These are phyloP conservation scores for Trichogramma dendrolimi DNA, from an alignment of 2,888 invertebrate species.

Conservation along the genomic window DNA sequence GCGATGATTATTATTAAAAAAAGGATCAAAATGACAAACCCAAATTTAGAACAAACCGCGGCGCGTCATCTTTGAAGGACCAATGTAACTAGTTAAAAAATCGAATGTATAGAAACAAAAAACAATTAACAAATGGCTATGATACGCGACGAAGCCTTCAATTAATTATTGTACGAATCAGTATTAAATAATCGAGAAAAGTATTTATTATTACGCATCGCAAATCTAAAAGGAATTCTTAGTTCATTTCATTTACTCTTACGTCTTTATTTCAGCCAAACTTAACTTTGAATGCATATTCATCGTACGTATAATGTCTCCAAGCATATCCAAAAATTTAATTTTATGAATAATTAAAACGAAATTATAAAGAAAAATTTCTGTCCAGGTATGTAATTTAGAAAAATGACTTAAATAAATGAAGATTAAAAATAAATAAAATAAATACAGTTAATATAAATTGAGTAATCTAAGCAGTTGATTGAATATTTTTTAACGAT, in stretches of 20 bases:
- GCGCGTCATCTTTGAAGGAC: constrained; percentile 43
- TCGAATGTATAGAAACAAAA: constrained; percentile 28
- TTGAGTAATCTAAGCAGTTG: too few relatives aligned
- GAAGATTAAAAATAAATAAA: not conserved
- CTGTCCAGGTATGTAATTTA: not conserved
- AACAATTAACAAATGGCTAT: not conserved
- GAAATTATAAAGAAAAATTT: not conserved
- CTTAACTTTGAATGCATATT: not conserved
- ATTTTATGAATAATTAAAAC: not conserved
- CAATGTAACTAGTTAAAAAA: constrained; percentile 45
- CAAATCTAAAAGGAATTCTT: not conserved
- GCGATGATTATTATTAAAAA: too few relatives aligned
- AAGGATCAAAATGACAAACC: too few relatives aligned
- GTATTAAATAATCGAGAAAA: not conserved
- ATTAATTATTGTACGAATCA: too few relatives aligned
- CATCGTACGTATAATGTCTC: not conserved
- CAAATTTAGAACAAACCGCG: not conserved
- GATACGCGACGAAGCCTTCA: too few relatives aligned
- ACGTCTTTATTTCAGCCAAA: not conserved
- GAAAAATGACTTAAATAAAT: not conserved
- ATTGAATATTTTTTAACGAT: too few relatives aligned
- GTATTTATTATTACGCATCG: not conserved
- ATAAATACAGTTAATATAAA: not conserved
- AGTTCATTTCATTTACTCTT: not conserved
- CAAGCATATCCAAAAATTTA: not conserved